These are phyloP conservation scores for Cephalopterus ornatus DNA, from an alignment of 2,113 vertebrate species.

Conservation along the genomic window DNA sequence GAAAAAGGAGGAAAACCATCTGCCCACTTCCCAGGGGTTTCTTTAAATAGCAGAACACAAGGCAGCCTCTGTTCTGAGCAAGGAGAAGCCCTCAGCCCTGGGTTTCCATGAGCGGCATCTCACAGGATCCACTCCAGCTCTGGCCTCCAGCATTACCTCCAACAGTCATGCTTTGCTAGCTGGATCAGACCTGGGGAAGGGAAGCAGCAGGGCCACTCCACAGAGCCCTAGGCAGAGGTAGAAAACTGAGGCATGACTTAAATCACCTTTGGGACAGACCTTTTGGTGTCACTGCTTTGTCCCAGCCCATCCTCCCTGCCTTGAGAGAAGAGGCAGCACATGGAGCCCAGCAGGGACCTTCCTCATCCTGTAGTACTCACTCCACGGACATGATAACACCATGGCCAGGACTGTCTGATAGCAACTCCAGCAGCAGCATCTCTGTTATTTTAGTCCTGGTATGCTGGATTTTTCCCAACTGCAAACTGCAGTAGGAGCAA, in stretches of 20 bases:
- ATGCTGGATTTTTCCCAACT: not conserved
- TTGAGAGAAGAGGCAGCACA: not conserved
- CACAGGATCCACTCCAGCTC: not conserved
- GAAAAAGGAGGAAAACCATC: not conserved
- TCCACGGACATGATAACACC: rapidly evolving
- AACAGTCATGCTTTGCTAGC: not conserved
- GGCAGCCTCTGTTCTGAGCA: not conserved
- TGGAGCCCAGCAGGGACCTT: not conserved
- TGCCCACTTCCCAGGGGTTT: not conserved
- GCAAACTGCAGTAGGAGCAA: not conserved
- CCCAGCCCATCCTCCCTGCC: not conserved
- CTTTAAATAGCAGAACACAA: not conserved
- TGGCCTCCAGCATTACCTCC: not conserved
- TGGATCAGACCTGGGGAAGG: not conserved
- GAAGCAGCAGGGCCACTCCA: not conserved
- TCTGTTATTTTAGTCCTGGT: not conserved
- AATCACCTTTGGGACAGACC: not conserved
- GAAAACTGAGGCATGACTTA: not conserved
- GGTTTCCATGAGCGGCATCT: rapidly evolving
- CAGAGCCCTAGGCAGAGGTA: not conserved
- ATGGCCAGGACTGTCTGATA: not conserved
- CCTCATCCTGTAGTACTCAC: not conserved
- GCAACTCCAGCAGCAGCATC: not conserved
- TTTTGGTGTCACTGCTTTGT: not conserved
- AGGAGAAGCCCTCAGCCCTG: not conserved